phyloP scores from a whole-genome alignment of 2,113 vertebrate genomes.

The Agapornis roseicollis region DNA sequence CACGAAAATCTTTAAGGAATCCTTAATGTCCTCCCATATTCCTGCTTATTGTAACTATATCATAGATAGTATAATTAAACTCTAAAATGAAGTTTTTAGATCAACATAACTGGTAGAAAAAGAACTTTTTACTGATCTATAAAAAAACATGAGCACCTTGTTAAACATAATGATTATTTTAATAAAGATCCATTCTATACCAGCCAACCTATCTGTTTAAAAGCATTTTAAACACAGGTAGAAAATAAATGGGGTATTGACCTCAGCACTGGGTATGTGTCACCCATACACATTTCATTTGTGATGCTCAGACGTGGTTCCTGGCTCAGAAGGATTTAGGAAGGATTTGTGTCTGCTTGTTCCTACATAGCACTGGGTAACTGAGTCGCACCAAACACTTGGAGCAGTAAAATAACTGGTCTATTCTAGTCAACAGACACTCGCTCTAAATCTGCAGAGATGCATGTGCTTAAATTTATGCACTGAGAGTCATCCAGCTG shows the following conservation, averaged over 20 bases:
- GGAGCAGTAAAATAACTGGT: neutral
- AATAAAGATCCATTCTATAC: neutral
- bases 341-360: neutral
- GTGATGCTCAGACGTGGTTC: neutral
- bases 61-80: neutral
- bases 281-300: neutral
- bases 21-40: neutral
- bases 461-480: neutral
- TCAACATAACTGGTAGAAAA: neutral
- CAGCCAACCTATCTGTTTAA: neutral
- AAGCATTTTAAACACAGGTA: neutral
- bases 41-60: neutral
- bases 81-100: neutral
- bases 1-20: neutral
- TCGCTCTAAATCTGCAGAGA: neutral
- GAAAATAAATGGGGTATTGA: neutral
- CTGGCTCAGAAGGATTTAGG: neutral
- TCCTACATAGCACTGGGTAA: neutral
- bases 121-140: neutral
- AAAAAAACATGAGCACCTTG: neutral
- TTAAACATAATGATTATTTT: neutral
- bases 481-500: slow-evolving; percentile 14
- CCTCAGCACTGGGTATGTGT: fast-evolving
- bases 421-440: neutral
- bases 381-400: neutral